These are phyloP conservation scores for Caenorhabditis macrosperma DNA, from an alignment of 2,888 invertebrate genomes.

Conservation along the genomic window DNA sequence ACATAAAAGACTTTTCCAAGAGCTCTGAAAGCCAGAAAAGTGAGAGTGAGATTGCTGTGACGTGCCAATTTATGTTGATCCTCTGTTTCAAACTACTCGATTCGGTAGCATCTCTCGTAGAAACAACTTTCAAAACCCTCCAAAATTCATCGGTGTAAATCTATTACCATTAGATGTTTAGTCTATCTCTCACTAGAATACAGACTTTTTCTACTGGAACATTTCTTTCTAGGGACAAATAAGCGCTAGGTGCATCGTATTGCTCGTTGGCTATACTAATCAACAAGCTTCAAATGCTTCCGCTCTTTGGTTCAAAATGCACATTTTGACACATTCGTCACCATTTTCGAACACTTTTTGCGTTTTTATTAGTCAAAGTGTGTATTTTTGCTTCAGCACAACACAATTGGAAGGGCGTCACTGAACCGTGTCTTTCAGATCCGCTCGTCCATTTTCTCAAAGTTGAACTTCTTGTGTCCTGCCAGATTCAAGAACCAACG, in stretches of 20 bases:
- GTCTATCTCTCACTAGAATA: slow-evolving; percentile 13
- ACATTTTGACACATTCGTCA: slow-evolving; percentile 40
- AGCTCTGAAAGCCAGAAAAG: slow-evolving; percentile 22
- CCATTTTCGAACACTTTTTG: slow-evolving; percentile 9
- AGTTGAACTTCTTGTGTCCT: slow-evolving; percentile 58
- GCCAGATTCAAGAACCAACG: slow-evolving; percentile 53
- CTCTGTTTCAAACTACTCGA: slow-evolving; percentile 5
- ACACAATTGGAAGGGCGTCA: not conserved
- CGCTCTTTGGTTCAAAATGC: slow-evolving; percentile 53
- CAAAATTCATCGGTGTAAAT: slow-evolving; percentile 1
- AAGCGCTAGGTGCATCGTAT: slow-evolving; percentile 23
- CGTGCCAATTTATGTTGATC: slow-evolving; percentile 35
- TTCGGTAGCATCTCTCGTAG: slow-evolving; percentile 1
- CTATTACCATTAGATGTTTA: slow-evolving; percentile 11
- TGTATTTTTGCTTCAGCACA: slow-evolving; percentile 47
- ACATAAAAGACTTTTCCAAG: too few species aligned
- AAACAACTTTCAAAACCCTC: not conserved
- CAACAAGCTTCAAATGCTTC: slow-evolving; percentile 43
- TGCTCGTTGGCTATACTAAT: slow-evolving; percentile 58
- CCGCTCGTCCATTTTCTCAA: slow-evolving; percentile 54
- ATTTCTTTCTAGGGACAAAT: not conserved
- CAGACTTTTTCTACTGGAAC: not conserved
- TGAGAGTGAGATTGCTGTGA: slow-evolving; percentile 53
- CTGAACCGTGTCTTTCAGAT: slow-evolving; percentile 50
- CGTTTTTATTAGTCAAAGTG: slow-evolving; percentile 45